Base-by-base conservation (phyloP, 2,888 invertebrate genomes). In the Heterodera filipjevi region DNA sequence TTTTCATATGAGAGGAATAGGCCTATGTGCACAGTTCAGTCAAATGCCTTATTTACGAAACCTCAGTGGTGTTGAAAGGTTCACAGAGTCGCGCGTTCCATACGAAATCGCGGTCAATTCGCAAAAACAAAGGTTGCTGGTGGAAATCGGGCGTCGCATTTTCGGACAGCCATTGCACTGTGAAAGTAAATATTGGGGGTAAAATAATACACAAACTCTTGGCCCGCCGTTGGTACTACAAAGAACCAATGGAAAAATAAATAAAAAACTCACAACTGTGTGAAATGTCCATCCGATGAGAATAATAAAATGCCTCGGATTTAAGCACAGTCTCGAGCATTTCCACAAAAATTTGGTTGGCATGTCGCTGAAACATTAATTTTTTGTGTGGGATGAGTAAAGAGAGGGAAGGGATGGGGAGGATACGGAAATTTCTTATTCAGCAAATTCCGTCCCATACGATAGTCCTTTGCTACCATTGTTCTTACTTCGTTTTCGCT, bases 231-330 rank as follows among this genome's bases (percentile, higher is more conserved):
- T 44, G 44, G 12, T 44, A 10, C 8, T 10, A 44, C 12, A 44
- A 44, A 44, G 22, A 39, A 74, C 1, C 2, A 76, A 96, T 91
- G 82, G 95, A 91, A 90, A 98, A 97, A 89, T 95, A 53, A 22
- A 12, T 12, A 12, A 44, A 19, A 10, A 8, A 27, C 59, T 27
- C 12, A 59, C 59, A 92, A 0, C 95, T 93, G 90, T 96, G 96
- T 35, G 95, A 95, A 77, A 99, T 90, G 90, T 99, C 98, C 89
- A 95, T 95, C 1, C 94, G 93, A 87, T 95, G 94, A 27, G 96
- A 96, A 91, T 95, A 98, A 91, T 96, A 99, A 86, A 94, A 94
- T 86, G 93, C 93, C 0, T 95, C 95, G 1, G 94, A 94, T 64
- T 93, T 92, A 77, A 99, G 91, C 0, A 95, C 93, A 79, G 92